Conservation (phyloP, 2,113 vertebrate genomes). For the Neolamprologus kungweensis region DNA sequence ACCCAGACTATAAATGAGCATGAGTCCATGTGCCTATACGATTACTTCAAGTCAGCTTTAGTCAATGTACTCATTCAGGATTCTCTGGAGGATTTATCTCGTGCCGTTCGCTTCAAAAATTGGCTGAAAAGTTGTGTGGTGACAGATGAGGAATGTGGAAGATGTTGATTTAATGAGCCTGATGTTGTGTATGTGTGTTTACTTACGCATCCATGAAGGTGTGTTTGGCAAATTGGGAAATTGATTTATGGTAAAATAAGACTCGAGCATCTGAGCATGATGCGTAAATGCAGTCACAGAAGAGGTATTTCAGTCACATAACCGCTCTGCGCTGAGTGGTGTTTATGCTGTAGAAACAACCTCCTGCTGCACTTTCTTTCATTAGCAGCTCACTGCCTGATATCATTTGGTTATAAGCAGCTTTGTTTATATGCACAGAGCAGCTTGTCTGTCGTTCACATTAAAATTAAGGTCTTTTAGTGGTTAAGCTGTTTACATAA, state of each 20-base stretch:
- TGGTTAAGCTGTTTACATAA: not conserved
- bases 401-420: not conserved
- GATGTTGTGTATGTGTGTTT: not conserved
- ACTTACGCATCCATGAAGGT: not conserved
- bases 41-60: not conserved
- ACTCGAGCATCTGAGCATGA: not conserved
- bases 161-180: not conserved
- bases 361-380: not conserved
- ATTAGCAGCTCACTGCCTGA: not conserved
- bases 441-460: not conserved
- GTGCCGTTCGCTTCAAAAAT: not conserved
- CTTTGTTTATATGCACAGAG: not conserved
- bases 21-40: not conserved
- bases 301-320: not conserved
- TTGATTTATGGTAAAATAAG: not conserved
- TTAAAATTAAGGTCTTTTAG: not conserved
- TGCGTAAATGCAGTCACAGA: not conserved
- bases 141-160: not conserved
- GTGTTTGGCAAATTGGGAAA: not conserved
- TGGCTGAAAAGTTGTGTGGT: not conserved
- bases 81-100: not conserved
- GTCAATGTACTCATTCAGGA: not conserved
- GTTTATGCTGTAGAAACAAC: not conserved
- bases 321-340: not conserved
- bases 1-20: not conserved